Evolutionary conservation across 2,113 vertebrate species (phyloP), one percentile per base, ranked within the genome.

Genomic region (Brevimyrus niger): DNA sequence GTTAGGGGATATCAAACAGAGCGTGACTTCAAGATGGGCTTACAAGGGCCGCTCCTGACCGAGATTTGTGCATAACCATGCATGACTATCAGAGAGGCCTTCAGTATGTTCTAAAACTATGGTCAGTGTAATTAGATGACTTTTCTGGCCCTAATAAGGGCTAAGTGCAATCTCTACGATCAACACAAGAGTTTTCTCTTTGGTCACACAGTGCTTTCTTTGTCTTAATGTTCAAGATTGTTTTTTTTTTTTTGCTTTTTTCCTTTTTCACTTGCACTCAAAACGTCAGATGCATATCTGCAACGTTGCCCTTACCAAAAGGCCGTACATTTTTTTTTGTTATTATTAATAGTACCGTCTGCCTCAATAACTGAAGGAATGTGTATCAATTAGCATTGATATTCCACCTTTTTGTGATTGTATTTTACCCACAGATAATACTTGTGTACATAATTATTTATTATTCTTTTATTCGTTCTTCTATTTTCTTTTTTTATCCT

Each of bases 331-430:
- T 91, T 90, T 92, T 21, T 65, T 92, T 91, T 90, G 91, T 21
- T 65, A 27, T 27, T 27, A 65, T 1, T 46, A 46, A 23, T 42
- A 84, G 10, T 47, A 47, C 44, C 47, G 38, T 92, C 91, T 65
- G 92, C 90, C 85, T 46, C 48, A 55, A 91, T 94, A 80, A 92
- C 93, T 93, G 94, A 94, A 94, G 91, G 87, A 80, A 82, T 84
- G 35, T 83, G 10, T 84, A 73, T 46, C 50, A 46, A 46, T 46
- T 84, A 84, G 91, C 73, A 53, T 91, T 51, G 84, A 89, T 89
- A 47, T 91, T 89, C 90, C 91, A 61, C 91, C 92, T 94, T 91
- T 87, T 91, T 73, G 94, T 95, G 94, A 95, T 87, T 94, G 44
- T 84, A 95, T 92, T 90, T 19, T 1, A 88, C 90, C 65, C 50